Evolutionary conservation across 2,113 vertebrate species (phyloP).

Genomic region (Dipodomys stephensi): DNA sequence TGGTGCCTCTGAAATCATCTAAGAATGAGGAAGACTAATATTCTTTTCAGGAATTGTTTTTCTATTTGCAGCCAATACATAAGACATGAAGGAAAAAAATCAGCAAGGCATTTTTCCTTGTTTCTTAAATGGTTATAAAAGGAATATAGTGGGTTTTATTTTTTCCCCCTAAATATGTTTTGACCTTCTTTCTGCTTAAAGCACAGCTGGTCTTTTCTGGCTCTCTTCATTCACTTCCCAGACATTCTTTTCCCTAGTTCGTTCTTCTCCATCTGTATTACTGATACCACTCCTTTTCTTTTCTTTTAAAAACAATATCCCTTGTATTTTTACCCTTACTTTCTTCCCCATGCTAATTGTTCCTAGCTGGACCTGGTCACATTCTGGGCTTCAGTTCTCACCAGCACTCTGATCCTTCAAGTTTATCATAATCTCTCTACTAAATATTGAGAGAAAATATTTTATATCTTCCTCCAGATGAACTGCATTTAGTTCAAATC

Average conservation of each 20-base stretch:
- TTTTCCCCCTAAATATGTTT: conserved; percentile 27
- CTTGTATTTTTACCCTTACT: not conserved
- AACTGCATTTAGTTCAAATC: not conserved
- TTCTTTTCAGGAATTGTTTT: conserved; percentile 25
- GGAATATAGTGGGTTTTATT: not conserved
- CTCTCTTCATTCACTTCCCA: conserved; percentile 15
- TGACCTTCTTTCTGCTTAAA: conserved; percentile 53
- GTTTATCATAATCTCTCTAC: not conserved
- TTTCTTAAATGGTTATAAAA: not conserved
- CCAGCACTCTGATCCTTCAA: not conserved
- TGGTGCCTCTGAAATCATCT: not conserved
- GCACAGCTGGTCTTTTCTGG: conserved; percentile 29
- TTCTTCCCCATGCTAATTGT: not conserved
- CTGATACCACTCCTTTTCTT: not conserved
- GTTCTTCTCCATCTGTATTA: not conserved
- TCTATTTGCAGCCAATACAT: conserved; percentile 28
- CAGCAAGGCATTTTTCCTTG: conserved; percentile 28
- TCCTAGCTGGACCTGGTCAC: not conserved
- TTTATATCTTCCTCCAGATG: not conserved
- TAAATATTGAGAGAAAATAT: not conserved
- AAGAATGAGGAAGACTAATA: conserved; percentile 1
- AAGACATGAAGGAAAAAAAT: not conserved
- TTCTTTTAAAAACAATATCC: not conserved
- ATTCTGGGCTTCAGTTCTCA: not conserved
- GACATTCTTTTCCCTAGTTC: not conserved